A percentile compares a stretch with the other conserved stretches of the same genome.
Conservation (phyloP, 2,797 vertebrate species). For the Malacoctenus gilli region DNA sequence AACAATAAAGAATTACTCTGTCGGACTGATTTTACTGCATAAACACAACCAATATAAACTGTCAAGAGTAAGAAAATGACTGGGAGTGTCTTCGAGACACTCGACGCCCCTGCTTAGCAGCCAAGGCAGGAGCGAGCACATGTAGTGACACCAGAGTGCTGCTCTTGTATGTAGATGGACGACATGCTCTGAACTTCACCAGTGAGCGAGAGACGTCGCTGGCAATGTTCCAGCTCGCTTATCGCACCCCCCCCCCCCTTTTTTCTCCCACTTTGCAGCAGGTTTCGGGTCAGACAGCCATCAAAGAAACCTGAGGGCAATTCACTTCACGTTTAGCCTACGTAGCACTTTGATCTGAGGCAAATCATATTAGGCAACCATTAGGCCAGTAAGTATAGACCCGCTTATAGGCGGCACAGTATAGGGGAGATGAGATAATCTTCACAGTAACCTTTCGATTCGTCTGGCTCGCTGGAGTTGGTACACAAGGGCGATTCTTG, state of each 20-base stretch:
- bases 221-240: slow-evolving; percentile 52
- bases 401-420: slow-evolving; percentile 17
- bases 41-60: too few species aligned
- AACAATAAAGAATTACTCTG: too few species aligned
- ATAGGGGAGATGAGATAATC: slow-evolving; percentile 25
- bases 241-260: slow-evolving; percentile 36
- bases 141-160: too few species aligned
- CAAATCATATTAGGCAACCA: slow-evolving; percentile 69
- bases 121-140: too few species aligned
- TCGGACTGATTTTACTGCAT: too few species aligned
- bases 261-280: slow-evolving; percentile 38
- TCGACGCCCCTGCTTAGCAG: too few species aligned
- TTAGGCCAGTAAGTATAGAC: slow-evolving; percentile 56
- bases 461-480: slow-evolving; percentile 1
- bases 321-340: slow-evolving; percentile 59
- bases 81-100: too few species aligned
- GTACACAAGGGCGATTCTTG: background rate
- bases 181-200: slow-evolving; percentile 45
- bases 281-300: slow-evolving; percentile 53
- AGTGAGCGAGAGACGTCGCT: slow-evolving; percentile 34
- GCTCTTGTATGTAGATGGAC: slow-evolving; percentile 31
- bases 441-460: slow-evolving; percentile 39
- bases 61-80: too few species aligned
- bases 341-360: slow-evolving; percentile 64
- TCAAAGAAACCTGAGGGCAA: slow-evolving; percentile 57